A percentile compares a stretch with the other conserved stretches of the same genome.
phyloP scores from a whole-genome alignment of 2,888 invertebrate genomes.

The Phalera bucephala region DNA sequence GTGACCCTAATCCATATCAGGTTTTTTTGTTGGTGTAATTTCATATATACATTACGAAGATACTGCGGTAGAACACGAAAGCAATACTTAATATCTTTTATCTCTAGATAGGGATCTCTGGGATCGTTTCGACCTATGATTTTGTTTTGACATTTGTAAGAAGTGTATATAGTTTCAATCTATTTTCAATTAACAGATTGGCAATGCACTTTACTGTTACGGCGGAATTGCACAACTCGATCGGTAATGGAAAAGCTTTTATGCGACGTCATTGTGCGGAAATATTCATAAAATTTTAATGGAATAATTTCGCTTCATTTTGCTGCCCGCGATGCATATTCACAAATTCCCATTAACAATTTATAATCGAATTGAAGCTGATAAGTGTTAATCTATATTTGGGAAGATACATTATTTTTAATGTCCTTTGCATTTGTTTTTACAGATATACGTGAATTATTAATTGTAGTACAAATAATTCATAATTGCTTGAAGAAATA shows the following conservation, averaged over 20 bases:
- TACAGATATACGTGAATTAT: too few species aligned
- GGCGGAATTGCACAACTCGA: not conserved
- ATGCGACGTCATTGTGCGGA: not conserved
- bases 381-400: too few species aligned
- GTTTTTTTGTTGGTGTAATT: constrained; percentile 21
- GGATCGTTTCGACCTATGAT: too few species aligned
- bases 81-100: not conserved
- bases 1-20: constrained; percentile 15
- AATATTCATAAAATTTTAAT: not conserved
- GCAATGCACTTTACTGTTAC: too few species aligned
- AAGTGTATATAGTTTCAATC: too few species aligned
- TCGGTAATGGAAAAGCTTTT: constrained; percentile 1
- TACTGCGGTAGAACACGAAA: constrained; percentile 3
- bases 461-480: too few species aligned
- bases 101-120: too few species aligned
- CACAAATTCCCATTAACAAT: constrained; percentile 1
- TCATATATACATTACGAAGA: constrained; percentile 11
- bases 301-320: not conserved
- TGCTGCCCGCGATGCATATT: not conserved
- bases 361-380: not conserved
- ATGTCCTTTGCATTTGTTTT: too few species aligned
- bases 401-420: too few species aligned
- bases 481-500: too few species aligned
- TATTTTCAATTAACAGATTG: too few species aligned
- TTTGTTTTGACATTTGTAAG: too few species aligned